phyloP scores from a whole-genome alignment of 2,797 vertebrate species.

The Argya squamiceps region DNA sequence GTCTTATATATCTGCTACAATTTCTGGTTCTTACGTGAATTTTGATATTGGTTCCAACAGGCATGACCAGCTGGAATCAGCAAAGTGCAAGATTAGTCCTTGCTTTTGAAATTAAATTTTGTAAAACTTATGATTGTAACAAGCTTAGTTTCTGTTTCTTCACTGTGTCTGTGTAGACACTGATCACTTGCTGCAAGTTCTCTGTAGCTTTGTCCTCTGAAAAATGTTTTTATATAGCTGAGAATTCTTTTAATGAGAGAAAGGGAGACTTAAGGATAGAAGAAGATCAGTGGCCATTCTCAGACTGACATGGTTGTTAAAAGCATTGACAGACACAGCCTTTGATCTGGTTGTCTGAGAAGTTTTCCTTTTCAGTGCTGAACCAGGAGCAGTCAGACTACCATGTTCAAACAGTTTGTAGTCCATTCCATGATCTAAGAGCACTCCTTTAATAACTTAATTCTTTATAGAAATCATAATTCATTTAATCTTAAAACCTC shows the following conservation, averaged over 20 bases:
- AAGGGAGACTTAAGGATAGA: not conserved
- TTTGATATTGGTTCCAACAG: not conserved
- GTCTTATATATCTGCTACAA: not conserved
- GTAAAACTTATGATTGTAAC: not conserved
- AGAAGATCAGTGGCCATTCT: not conserved
- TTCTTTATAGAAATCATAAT: not conserved
- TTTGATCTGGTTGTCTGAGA: slow-evolving; percentile 4
- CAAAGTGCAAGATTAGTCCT: not conserved
- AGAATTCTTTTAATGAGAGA: slow-evolving; percentile 13
- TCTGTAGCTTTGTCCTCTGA: not conserved
- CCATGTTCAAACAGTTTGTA: not conserved
- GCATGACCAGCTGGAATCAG: not conserved
- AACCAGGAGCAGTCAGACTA: not conserved
- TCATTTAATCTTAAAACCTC: not conserved
- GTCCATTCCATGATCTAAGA: not conserved
- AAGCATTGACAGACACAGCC: not conserved
- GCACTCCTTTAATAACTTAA: not conserved
- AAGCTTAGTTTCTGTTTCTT: not conserved
- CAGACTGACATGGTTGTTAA: not conserved
- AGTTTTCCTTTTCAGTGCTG: not conserved
- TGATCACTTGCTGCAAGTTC: not conserved
- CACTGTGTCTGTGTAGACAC: not conserved
- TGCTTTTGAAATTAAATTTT: not conserved
- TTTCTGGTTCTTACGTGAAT: not conserved
- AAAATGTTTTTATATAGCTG: not conserved